A percentile compares a stretch with the other conserved stretches of the same genome.
Evolutionary conservation across 2,888 invertebrate genomes (phyloP).

Genomic region (Eulithis testata): DNA sequence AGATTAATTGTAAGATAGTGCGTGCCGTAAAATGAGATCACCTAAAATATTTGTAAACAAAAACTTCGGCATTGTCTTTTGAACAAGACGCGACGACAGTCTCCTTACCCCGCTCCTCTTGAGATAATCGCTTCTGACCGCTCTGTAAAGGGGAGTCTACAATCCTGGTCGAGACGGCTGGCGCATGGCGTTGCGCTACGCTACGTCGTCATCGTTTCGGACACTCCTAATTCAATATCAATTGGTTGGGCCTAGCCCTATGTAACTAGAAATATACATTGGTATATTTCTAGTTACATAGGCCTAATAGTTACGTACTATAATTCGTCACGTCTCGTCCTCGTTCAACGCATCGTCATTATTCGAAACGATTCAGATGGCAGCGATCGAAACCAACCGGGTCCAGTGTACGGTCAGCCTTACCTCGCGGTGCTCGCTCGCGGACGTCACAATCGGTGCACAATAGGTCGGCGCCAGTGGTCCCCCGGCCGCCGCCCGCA

Average conservation of each 20-base stretch:
- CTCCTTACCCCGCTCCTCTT: conserved; percentile 14
- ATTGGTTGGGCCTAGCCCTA: neutral
- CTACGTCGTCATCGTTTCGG: neutral
- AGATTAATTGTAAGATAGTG: conserved; percentile 14
- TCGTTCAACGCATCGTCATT: neutral
- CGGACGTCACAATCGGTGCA: conserved; percentile 63
- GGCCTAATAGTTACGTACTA: neutral
- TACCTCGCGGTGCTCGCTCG: conserved; percentile 63
- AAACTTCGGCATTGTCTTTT: conserved; percentile 19
- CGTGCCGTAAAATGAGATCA: conserved; percentile 26
- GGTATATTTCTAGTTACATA: neutral
- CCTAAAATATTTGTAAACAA: conserved; percentile 26
- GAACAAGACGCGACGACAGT: conserved; percentile 10
- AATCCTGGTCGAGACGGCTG: neutral
- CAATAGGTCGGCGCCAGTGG: conserved; percentile 63
- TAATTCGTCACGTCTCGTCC: neutral
- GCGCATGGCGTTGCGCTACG: no score
- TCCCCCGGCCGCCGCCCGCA: conserved; percentile 69
- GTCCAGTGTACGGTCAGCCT: conserved; percentile 49
- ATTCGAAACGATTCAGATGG: neutral
- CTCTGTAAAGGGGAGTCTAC: conserved; percentile 21
- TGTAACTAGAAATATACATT: no score
- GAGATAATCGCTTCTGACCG: conserved; percentile 15
- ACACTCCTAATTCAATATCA: neutral
- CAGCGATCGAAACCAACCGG: conserved; percentile 3